Evolutionary conservation across 1,140 invertebrate genomes (phyloP).

Genomic region (Lepidurus apus): DNA sequence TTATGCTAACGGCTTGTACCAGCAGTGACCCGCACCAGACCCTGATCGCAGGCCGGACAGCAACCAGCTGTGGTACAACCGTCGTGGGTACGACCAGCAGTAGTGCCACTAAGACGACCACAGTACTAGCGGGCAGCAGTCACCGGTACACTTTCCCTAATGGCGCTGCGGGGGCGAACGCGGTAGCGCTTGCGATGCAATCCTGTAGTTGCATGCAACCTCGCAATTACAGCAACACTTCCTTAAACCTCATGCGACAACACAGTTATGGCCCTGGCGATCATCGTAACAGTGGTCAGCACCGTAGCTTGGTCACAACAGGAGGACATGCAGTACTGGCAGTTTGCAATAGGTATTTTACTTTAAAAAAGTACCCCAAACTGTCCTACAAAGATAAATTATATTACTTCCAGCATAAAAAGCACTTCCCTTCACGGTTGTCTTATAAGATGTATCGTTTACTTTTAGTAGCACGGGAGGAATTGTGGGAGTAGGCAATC

Average conservation of each 20-base stretch:
- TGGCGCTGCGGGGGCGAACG: neutral
- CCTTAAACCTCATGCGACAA: neutral
- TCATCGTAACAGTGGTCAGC: neutral
- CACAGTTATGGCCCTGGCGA: neutral
- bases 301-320: neutral
- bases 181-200: neutral
- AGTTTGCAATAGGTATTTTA: slow-evolving; percentile 6
- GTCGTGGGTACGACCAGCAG: slow-evolving; percentile 23
- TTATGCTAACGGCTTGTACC: neutral
- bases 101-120: neutral
- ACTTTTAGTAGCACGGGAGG: slow-evolving; percentile 34
- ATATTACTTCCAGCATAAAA: neutral
- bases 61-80: slow-evolving; percentile 23
- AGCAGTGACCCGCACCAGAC: neutral
- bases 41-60: neutral
- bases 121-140: neutral
- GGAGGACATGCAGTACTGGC: neutral
- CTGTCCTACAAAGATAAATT: neutral
- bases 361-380: neutral
- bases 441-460: slow-evolving; percentile 4
- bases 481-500: slow-evolving; percentile 11
- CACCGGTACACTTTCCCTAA: slow-evolving; percentile 11
- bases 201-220: slow-evolving; percentile 3
- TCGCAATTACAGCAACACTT: neutral
- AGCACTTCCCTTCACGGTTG: neutral